Percentiles rank a stretch among this genome's conserved stretches.
These are phyloP conservation scores for Meganola albula DNA, from an alignment of 2,888 invertebrate genomes.

Conservation along the genomic window DNA sequence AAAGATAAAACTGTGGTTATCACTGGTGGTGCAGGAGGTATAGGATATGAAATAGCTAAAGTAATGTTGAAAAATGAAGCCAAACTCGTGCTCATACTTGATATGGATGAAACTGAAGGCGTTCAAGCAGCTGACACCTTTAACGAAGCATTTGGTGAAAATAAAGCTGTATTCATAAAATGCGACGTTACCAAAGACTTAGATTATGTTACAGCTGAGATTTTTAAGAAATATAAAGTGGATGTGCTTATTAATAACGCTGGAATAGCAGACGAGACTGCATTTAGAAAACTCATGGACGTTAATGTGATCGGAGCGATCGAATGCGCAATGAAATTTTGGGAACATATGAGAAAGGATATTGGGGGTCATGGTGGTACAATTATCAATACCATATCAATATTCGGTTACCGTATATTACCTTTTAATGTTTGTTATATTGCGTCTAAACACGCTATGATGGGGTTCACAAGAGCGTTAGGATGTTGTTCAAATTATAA, in stretches of 20 bases:
- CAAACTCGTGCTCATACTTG: constrained; percentile 30
- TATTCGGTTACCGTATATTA: constrained; percentile 51
- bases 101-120: constrained; percentile 34
- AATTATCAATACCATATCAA: constrained; percentile 79
- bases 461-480: constrained; percentile 62
- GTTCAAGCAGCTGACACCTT: constrained; percentile 47
- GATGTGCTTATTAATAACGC: constrained; percentile 61
- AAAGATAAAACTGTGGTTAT: constrained; percentile 39
- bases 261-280: constrained; percentile 39
- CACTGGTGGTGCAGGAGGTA: constrained; percentile 74
- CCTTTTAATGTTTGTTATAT: constrained; percentile 20
- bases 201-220: constrained; percentile 43
- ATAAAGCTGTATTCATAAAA: constrained; percentile 59
- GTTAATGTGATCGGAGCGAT: constrained; percentile 43
- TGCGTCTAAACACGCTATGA: constrained; percentile 50
- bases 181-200: constrained; percentile 67
- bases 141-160: constrained; percentile 52
- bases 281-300: constrained; percentile 27
- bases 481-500: constrained; percentile 52
- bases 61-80: constrained; percentile 57
- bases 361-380: constrained; percentile 76
- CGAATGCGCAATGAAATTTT: constrained; percentile 60
- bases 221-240: constrained; percentile 37
- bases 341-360: constrained; percentile 73
- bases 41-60: constrained; percentile 61